These are phyloP conservation scores for Gorsachius goisagi DNA, from an alignment of 2,113 vertebrate genomes.

Conservation along the genomic window DNA sequence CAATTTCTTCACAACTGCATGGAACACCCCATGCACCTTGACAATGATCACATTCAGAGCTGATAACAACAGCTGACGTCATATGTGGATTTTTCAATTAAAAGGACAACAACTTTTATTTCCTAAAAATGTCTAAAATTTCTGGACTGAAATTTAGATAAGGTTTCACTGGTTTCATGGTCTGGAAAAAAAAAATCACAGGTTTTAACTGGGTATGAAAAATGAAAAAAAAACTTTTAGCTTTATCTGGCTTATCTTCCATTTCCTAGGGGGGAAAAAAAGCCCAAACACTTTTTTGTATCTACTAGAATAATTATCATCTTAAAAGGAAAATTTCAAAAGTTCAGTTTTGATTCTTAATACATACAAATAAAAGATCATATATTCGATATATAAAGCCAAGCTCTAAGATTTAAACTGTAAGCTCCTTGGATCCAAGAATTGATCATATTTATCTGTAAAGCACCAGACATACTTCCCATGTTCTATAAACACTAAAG, in stretches of 20 bases:
- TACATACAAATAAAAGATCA: background rate
- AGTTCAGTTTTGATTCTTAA: background rate
- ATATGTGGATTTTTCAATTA: background rate
- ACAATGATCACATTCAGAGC: background rate
- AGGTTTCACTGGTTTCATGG: background rate
- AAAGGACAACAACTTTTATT: background rate
- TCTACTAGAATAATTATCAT: background rate
- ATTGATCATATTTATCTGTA: conserved; percentile 15
- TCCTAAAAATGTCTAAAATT: background rate
- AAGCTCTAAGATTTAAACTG: background rate
- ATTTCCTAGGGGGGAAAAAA: background rate
- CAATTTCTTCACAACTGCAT: background rate
- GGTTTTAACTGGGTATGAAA: background rate
- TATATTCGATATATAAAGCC: background rate
- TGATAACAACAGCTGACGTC: background rate
- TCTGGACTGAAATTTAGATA: background rate
- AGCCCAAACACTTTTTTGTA: background rate
- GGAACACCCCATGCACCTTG: rapidly evolving
- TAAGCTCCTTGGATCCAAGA: background rate
- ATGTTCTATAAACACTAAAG: background rate
- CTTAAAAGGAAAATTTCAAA: background rate
- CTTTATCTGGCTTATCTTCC: background rate
- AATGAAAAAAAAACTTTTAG: background rate
- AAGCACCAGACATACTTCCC: background rate
- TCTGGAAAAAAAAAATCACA: background rate